phyloP scores from a whole-genome alignment of 2,888 invertebrate genomes.

The Spilarctia lutea region DNA sequence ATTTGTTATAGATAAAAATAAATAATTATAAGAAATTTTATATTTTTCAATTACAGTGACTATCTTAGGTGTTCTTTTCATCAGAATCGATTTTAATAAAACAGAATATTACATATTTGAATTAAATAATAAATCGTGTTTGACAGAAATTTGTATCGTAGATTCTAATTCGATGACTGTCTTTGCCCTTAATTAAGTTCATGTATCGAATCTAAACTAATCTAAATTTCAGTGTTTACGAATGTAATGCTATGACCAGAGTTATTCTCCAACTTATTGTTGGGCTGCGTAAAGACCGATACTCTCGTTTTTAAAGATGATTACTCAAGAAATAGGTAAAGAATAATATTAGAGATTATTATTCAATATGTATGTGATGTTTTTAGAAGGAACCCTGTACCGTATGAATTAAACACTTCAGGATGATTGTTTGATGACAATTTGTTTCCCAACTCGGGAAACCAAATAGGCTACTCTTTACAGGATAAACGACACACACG shows the following conservation, averaged over 20 bases:
- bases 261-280: neutral
- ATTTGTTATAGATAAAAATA: neutral
- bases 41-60: neutral
- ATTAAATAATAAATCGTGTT: neutral
- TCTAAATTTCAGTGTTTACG: neutral
- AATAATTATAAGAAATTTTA: neutral
- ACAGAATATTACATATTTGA: neutral
- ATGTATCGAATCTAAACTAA: too few relatives aligned
- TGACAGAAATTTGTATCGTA: too few relatives aligned
- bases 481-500: too few relatives aligned
- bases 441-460: too few relatives aligned
- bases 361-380: too few relatives aligned
- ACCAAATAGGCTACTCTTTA: too few relatives aligned
- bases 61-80: neutral
- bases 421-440: too few relatives aligned
- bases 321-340: neutral
- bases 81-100: neutral
- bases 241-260: neutral
- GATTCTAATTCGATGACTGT: neutral
- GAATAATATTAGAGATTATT: neutral
- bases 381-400: too few relatives aligned
- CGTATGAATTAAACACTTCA: too few relatives aligned
- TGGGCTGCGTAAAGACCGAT: accelerated
- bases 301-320: neutral
- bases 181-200: neutral